Base-by-base conservation (phyloP, 2,797 vertebrate genomes). In the Mormyrus proboscirostris region DNA sequence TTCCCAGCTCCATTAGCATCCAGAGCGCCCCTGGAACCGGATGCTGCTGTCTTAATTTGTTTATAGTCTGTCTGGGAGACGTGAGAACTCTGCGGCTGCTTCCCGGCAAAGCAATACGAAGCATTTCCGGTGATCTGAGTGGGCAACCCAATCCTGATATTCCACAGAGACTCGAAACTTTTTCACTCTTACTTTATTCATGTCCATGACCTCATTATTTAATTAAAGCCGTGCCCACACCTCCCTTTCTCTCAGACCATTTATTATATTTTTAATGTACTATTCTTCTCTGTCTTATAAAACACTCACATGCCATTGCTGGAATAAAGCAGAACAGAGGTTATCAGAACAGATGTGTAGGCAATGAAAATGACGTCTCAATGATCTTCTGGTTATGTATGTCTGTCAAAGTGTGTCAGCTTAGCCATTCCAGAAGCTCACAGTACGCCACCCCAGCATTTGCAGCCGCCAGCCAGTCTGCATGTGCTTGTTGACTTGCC, bases 1-100 rank as follows among this genome's bases (percentile, higher is more conserved):
- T 86, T 89, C 87, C 41, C 25, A 3, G 59, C 79, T 91, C 90
- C 92, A 91, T 93, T 93, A 92, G 88, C 89, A 87, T 82, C 41
- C 41, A 88, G 85, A 38, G 38, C 89, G 51, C 53, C 9, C 57
- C 62, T 88, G 85, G 62, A 89, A 86, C 3, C 44, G 88, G 86
- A 76, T 65, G 65, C 89, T 85, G 69, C 51, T 4, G 59, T 76
- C 65, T 59, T 92, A 92, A 93, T 93, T 92, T 88, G 87, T 89
- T 91, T 90, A 88, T 85, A 90, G 86, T 59, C 90, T 62, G 90
- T 29, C 88, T 89, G 86, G 79, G 90, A 89, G 88, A 86, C 62
- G 79, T 62, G 51, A 85, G 89, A 87, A 41, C 86, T 84, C 82
- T 53, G 88, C 88, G 87, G 89, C 88, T 38, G 69, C 88, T 93